A percentile compares a stretch with the other conserved stretches of the same genome.
phyloP scores from a whole-genome alignment of 2,888 invertebrate species.

The Amphipoea lucens region DNA sequence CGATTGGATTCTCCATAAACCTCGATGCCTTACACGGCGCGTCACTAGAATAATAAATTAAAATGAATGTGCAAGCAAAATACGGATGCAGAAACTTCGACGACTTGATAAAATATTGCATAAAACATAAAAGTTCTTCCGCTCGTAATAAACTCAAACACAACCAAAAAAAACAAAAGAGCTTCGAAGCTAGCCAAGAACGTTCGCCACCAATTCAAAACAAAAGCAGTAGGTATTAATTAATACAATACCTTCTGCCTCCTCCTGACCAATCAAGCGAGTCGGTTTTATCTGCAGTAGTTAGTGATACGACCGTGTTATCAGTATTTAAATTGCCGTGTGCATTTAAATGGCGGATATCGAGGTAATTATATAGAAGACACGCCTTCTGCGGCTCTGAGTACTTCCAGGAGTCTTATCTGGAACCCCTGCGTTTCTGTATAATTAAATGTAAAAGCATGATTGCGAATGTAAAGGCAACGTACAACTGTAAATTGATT shows the following conservation, averaged over 20 bases:
- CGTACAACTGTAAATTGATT: not conserved
- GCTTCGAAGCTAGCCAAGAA: not conserved
- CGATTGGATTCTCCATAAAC: conserved; percentile 30
- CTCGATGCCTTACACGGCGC: not conserved
- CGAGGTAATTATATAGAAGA: conserved; percentile 75
- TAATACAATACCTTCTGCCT: conserved; percentile 24
- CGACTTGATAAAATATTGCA: not conserved
- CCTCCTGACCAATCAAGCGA: conserved; percentile 71
- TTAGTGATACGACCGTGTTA: conserved; percentile 64
- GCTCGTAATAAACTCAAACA: not conserved
- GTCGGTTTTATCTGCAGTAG: conserved; percentile 69
- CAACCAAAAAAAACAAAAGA: conserved; percentile 4
- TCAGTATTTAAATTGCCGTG: conserved; percentile 74
- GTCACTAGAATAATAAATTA: not conserved
- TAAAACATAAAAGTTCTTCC: not conserved
- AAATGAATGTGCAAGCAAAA: not conserved
- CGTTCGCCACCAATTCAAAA: not conserved
- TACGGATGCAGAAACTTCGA: not conserved
- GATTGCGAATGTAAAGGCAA: conserved; percentile 3
- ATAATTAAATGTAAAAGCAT: conserved; percentile 39
- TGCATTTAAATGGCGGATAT: conserved; percentile 82
- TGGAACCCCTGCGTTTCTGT: conserved; percentile 34
- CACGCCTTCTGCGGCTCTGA: conserved; percentile 70
- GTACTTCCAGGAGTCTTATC: conserved; percentile 45
- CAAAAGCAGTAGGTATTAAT: conserved; percentile 36